A percentile compares a stretch with the other conserved stretches of the same genome.
These are phyloP conservation scores for Scaptomyza parva DNA, from an alignment of 2,888 invertebrate genomes.

Conservation along the genomic window DNA sequence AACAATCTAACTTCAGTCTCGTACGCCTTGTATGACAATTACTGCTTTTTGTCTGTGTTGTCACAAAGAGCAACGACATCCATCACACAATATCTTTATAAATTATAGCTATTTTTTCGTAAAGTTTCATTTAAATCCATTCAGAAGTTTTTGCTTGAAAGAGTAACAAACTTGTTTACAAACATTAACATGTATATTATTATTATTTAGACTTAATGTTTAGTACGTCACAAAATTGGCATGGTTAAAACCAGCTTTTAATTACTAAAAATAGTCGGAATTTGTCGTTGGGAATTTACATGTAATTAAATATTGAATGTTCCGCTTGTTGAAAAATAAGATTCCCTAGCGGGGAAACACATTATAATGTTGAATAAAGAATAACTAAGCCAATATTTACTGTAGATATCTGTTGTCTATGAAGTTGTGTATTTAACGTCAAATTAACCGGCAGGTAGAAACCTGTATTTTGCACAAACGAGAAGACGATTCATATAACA, in stretches of 20 bases:
- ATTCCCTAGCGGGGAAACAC: constrained; percentile 1
- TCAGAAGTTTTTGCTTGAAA: too few species aligned
- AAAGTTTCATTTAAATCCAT: too few species aligned
- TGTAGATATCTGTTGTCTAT: too few species aligned
- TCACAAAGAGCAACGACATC: too few species aligned
- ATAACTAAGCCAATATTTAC: neutral
- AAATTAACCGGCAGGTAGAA: constrained; percentile 6
- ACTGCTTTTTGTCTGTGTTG: too few species aligned
- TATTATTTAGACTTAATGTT: neutral
- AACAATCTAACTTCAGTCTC: too few species aligned
- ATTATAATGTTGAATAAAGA: neutral
- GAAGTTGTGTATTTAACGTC: too few species aligned
- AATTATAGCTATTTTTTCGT: too few species aligned
- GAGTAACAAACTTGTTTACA: too few species aligned
- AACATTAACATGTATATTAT: too few species aligned
- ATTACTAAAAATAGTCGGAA: neutral
- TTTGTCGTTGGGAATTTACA: constrained; percentile 11
- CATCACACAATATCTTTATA: too few species aligned
- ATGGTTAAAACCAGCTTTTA: constrained; percentile 1
- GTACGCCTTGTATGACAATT: too few species aligned
- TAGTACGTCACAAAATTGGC: neutral
- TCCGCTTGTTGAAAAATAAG: neutral
- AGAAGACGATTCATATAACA: constrained; percentile 2
- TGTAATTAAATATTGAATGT: constrained; percentile 17
- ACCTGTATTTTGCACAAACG: constrained; percentile 25